phyloP scores from a whole-genome alignment of 2,888 invertebrate species.

The Gerosis bhagava region DNA sequence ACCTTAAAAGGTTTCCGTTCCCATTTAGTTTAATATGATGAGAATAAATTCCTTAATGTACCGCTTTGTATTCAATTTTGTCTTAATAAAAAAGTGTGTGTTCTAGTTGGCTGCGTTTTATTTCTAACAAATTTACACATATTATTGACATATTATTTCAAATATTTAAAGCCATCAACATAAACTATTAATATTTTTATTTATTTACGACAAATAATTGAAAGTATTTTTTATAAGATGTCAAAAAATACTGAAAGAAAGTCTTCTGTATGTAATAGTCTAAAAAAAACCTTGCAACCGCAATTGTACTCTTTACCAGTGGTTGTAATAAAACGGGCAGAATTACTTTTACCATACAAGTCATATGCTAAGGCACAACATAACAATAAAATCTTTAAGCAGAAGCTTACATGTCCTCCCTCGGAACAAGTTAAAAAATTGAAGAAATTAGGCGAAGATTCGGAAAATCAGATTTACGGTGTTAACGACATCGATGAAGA shows the following conservation, averaged over 20 bases:
- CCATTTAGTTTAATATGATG: no score
- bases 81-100: no score
- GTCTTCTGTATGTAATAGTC: neutral
- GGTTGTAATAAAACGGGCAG: slow-evolving; percentile 42
- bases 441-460: slow-evolving; percentile 48
- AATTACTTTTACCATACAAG: slow-evolving; percentile 51
- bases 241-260: neutral
- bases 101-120: slow-evolving; percentile 15
- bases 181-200: no score
- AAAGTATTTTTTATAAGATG: neutral
- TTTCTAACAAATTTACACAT: neutral
- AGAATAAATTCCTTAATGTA: no score
- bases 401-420: no score
- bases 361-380: slow-evolving; percentile 50
- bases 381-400: slow-evolving; percentile 46
- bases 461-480: slow-evolving; percentile 43
- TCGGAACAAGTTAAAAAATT: slow-evolving; percentile 43
- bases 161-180: no score
- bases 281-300: slow-evolving; percentile 32
- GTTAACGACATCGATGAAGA: slow-evolving; percentile 51
- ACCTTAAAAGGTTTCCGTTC: no score
- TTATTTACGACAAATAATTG: no score
- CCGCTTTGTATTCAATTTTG: no score
- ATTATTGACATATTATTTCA: no score
- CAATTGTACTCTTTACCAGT: slow-evolving; percentile 40